Percentiles rank a stretch among this genome's conserved stretches.
These are phyloP conservation scores for Podabrus alpinus DNA, from an alignment of 2,888 invertebrate genomes.

Conservation along the genomic window DNA sequence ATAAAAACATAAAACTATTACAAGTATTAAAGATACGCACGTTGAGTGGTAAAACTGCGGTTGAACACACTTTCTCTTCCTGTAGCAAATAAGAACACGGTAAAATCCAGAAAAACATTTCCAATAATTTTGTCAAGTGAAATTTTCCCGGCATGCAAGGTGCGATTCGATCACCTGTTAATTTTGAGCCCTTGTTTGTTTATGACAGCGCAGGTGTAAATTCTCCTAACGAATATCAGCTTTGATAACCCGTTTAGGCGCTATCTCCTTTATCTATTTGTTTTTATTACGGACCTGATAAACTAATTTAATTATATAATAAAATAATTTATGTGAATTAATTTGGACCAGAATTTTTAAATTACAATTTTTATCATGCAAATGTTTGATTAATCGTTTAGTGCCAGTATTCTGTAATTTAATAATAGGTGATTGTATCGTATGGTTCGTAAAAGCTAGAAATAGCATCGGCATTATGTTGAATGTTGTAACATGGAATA, in stretches of 20 bases:
- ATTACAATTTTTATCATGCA: background rate
- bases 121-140: background rate
- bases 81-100: background rate
- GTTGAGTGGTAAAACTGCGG: background rate
- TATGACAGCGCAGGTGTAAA: background rate
- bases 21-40: background rate
- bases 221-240: background rate
- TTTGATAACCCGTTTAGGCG: background rate
- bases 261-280: background rate
- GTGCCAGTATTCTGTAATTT: background rate
- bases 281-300: background rate
- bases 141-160: background rate
- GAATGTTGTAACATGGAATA: background rate
- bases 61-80: background rate
- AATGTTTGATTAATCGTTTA: background rate
- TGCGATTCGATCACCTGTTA: background rate
- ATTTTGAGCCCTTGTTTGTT: background rate
- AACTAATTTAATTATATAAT: background rate
- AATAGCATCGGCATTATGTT: background rate
- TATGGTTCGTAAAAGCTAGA: constrained; percentile 14
- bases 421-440: constrained; percentile 17
- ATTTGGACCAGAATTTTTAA: background rate
- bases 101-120: background rate
- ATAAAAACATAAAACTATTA: too few species aligned
- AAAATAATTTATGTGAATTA: background rate